phyloP scores from a whole-genome alignment of 2,797 vertebrate species.

The Sebastes hubbsi region DNA sequence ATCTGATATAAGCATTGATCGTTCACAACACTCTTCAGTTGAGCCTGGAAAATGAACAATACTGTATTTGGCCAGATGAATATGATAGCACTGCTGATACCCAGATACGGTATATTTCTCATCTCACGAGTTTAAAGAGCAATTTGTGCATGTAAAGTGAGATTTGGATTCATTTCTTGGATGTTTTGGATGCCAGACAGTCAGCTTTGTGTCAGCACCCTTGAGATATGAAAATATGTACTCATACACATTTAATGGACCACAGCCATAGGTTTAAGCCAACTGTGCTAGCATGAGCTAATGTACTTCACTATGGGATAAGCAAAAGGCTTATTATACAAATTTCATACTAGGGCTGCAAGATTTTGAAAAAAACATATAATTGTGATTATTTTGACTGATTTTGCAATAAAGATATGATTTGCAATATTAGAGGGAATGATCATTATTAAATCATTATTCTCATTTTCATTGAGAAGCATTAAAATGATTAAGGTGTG shows the following conservation, averaged over 20 bases:
- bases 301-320: background rate
- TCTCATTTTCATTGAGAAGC: too few relatives aligned
- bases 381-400: too few relatives aligned
- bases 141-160: background rate
- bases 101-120: rapidly evolving
- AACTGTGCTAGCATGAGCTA: background rate
- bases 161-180: background rate
- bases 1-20: background rate
- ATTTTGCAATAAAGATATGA: too few relatives aligned
- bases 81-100: background rate
- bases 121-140: background rate
- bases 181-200: background rate
- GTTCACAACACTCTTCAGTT: background rate
- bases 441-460: too few relatives aligned
- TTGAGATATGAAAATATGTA: background rate
- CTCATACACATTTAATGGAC: background rate
- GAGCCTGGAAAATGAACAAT: background rate
- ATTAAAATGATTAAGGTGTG: too few relatives aligned
- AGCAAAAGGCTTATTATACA: background rate
- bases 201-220: background rate
- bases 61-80: background rate
- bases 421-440: too few relatives aligned
- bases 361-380: too few relatives aligned
- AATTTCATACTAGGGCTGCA: background rate
- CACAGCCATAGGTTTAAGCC: background rate